These are phyloP conservation scores for Mesembrinibis cayennensis DNA, from an alignment of 2,113 vertebrate species.

Conservation along the genomic window DNA sequence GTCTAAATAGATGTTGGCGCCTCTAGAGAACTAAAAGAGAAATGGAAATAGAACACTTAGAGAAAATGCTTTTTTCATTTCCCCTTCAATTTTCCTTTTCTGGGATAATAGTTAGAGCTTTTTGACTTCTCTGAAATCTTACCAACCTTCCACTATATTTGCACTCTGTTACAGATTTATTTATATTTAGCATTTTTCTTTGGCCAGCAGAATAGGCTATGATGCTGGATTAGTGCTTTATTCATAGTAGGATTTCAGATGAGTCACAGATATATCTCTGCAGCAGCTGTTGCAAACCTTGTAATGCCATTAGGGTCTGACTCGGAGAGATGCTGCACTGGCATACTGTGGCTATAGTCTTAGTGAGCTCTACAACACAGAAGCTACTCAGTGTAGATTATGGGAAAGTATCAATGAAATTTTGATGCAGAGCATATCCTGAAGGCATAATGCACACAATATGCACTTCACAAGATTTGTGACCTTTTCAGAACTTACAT, in stretches of 20 bases:
- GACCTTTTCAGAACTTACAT: background rate
- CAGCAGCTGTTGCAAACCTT: slow-evolving; percentile 58
- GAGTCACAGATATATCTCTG: slow-evolving; percentile 36
- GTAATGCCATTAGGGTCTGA: slow-evolving; percentile 50
- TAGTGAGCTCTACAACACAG: background rate
- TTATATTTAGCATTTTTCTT: slow-evolving; percentile 39
- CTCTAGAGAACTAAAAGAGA: background rate
- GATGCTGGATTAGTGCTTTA: slow-evolving; percentile 36
- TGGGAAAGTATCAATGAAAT: background rate
- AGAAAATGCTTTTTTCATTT: background rate
- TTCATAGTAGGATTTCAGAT: slow-evolving; percentile 52
- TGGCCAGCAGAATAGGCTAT: background rate
- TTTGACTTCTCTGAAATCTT: background rate
- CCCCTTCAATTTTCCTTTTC: background rate
- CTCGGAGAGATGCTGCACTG: background rate
- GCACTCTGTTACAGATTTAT: background rate
- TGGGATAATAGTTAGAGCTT: background rate
- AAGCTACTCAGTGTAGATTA: background rate
- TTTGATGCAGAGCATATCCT: background rate
- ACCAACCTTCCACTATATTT: background rate
- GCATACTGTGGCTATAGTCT: background rate
- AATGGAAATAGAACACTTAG: background rate
- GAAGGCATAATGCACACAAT: background rate
- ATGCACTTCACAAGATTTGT: background rate
- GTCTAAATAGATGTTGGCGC: background rate